Evolutionary conservation across 64 coral and sea anemone species (phyloP).

Genomic region (Montipora capricornis): DNA sequence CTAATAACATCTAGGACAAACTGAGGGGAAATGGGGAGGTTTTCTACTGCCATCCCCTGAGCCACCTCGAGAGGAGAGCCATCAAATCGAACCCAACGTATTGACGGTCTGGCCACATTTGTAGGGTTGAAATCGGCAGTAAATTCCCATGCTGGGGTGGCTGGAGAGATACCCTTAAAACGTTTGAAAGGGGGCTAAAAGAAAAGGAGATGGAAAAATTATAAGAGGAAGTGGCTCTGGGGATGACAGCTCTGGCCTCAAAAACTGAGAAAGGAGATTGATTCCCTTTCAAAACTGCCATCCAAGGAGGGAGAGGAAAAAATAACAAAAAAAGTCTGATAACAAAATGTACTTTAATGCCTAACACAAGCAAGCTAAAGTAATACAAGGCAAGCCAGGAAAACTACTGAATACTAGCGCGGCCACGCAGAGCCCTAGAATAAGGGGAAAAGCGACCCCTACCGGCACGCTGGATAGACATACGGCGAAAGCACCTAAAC

Average conservation of each 20-base stretch:
- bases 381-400: neutral
- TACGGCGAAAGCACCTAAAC: neutral
- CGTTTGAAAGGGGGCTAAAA: slow-evolving; percentile 11
- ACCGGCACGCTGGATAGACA: neutral
- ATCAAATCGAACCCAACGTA: slow-evolving; percentile 1
- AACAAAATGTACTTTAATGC: neutral
- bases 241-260: slow-evolving; percentile 10
- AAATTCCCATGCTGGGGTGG: too few species aligned
- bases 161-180: too few species aligned
- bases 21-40: neutral
- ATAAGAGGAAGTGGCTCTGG: neutral
- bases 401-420: neutral
- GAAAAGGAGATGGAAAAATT: neutral
- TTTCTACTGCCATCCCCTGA: neutral
- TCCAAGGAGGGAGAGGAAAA: neutral
- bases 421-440: too few species aligned
- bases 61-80: slow-evolving; percentile 15
- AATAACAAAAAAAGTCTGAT: neutral
- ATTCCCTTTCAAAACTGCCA: slow-evolving; percentile 45
- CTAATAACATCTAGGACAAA: neutral
- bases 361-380: too few species aligned
- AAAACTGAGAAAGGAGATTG: neutral
- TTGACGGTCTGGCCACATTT: neutral
- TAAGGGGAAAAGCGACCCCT: neutral
- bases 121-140: neutral